These are phyloP conservation scores for Euphydryas editha DNA, from an alignment of 2,888 invertebrate species.

Conservation along the genomic window DNA sequence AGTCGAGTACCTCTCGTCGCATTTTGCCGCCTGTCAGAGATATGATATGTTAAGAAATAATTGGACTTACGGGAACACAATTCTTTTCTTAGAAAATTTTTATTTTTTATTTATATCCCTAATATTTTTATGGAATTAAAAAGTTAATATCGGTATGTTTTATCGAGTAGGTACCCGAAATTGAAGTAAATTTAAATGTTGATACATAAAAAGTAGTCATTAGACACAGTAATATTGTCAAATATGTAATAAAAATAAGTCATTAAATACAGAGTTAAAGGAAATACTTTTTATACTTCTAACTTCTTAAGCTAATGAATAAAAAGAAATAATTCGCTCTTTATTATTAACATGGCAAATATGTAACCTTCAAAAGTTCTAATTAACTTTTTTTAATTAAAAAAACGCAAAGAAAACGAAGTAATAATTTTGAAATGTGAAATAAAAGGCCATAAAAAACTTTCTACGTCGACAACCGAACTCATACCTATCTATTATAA, in stretches of 20 bases:
- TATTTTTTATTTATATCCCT: not conserved
- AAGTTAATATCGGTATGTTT: not conserved
- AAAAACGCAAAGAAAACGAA: not conserved
- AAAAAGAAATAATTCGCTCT: too few species aligned
- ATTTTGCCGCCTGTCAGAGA: constrained; percentile 19
- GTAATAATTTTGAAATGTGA: not conserved
- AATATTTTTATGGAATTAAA: not conserved
- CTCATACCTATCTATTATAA: not conserved
- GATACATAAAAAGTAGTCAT: too few species aligned
- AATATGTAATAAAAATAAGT: too few species aligned
- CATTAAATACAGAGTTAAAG: too few species aligned
- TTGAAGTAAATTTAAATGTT: too few species aligned
- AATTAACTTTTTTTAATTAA: not conserved
- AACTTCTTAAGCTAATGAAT: too few species aligned
- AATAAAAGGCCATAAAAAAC: not conserved
- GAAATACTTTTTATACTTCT: too few species aligned
- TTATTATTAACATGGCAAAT: not conserved
- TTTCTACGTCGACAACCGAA: not conserved
- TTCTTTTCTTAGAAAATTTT: constrained; percentile 10
- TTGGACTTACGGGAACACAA: constrained; percentile 13
- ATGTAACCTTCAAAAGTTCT: not conserved
- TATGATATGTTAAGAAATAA: constrained; percentile 23
- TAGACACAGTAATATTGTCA: too few species aligned
- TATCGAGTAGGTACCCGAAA: too few species aligned
- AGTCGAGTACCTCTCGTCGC: constrained; percentile 20